Evolutionary conservation across 2,113 vertebrate species (phyloP).

Genomic region (Malurus alboscapulatus): DNA sequence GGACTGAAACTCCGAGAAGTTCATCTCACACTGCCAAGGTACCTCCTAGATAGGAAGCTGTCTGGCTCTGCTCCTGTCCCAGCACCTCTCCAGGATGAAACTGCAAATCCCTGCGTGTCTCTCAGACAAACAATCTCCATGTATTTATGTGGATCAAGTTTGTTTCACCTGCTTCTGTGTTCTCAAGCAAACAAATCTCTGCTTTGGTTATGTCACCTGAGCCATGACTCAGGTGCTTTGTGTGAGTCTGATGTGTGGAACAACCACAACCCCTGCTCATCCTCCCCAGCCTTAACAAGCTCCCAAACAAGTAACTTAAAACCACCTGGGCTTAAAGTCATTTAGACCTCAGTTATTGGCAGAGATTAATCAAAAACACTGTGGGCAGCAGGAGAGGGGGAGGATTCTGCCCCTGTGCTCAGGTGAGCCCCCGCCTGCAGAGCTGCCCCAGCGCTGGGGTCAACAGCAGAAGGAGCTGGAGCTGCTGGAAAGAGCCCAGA

Average conservation of each 20-base stretch:
- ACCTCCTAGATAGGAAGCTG: background rate
- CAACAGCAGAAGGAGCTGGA: rapidly evolving
- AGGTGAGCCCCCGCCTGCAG: background rate
- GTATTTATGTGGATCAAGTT: background rate
- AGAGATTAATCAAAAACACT: background rate
- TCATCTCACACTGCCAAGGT: background rate
- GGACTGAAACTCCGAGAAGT: background rate
- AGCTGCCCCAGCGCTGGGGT: background rate
- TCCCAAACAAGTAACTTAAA: background rate
- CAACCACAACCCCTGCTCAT: background rate
- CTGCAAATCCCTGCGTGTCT: background rate
- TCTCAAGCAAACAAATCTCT: background rate
- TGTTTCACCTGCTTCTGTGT: background rate
- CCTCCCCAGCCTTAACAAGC: background rate
- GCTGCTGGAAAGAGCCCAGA: background rate
- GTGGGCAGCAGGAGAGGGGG: background rate
- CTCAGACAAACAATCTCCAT: background rate
- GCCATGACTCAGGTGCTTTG: background rate
- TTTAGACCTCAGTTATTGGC: background rate
- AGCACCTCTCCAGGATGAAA: background rate
- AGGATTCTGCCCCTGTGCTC: background rate
- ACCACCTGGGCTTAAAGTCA: background rate
- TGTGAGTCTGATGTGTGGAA: background rate
- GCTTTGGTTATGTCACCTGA: background rate
- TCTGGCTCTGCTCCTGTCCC: background rate